Evolutionary conservation across 35 echinoderm and acorn worm species (phyloP), one percentile per base, ranked within the genome.

Genomic region (Patiria miniata): DNA sequence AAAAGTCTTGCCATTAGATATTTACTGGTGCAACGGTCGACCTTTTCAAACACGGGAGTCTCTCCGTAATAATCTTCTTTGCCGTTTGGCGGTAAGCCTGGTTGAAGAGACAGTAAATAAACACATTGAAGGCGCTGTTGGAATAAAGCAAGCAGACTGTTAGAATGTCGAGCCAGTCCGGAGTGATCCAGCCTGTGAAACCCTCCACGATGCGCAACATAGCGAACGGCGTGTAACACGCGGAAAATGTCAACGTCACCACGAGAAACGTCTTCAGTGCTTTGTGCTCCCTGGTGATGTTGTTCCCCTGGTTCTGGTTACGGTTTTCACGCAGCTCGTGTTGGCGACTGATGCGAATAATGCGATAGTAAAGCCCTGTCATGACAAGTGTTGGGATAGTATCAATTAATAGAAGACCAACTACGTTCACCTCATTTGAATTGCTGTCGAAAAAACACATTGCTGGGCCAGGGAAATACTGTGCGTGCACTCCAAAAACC

Each of bases 201-300:
- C 23, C 26, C 29, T 73, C 65, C 30, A 73, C 65, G 23, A 23
- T 30, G 2, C 26, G 21, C 29, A 73, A 0, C 2, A 73, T 18
- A 2, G 34, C 10, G 34, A 73, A 73, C 14, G 65, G 65, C 34
- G 26, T 73, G 26, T 30, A 73, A 23, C 65, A 73, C 21, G 34
- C 26, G 34, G 26, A 14, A 32, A 73, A 73, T 30, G 65, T 15
- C 3, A 73, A 3, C 0, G 65, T 73, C 2, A 73, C 34, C 65
- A 30, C 65, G 2, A 73, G 65, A 23, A 73, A 73, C 3, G 65
- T 73, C 65, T 73, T 73, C 65, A 73, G 65, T 12, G 65, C 65
- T 10, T 30, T 73, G 65, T 73, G 23, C 14, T 73, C 65, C 22
- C 65, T 2, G 29, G 14, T 18, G 57, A n/a, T 10, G n/a, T 73